phyloP scores from a whole-genome alignment of 2,888 invertebrate genomes.

The Dexiosoma caninum region DNA sequence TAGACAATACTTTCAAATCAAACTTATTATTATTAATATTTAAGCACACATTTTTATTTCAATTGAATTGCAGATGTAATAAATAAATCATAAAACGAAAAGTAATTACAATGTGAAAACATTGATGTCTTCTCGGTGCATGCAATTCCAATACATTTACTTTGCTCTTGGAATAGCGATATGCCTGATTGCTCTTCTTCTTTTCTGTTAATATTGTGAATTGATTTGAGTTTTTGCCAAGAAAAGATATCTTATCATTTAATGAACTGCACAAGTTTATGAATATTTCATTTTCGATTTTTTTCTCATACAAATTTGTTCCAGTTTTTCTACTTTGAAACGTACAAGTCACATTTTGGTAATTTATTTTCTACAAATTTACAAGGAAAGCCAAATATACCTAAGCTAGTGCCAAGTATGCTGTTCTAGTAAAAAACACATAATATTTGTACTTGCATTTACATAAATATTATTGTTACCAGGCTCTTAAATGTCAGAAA shows the following conservation, averaged over 20 bases:
- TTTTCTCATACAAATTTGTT: not conserved
- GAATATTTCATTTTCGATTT: conserved; percentile 50
- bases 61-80: too few species aligned
- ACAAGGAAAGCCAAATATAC: not conserved
- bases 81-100: too few species aligned
- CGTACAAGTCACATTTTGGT: not conserved
- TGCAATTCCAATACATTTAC: conserved; percentile 10
- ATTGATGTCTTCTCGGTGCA: conserved; percentile 39
- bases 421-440: not conserved
- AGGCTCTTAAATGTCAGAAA: not conserved
- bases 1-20: too few species aligned
- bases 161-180: conserved; percentile 11
- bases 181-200: not conserved
- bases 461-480: not conserved
- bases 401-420: not conserved
- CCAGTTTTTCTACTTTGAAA: not conserved
- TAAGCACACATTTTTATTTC: too few species aligned
- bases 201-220: not conserved
- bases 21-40: too few species aligned
- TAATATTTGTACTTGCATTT: conserved; percentile 1
- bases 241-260: conserved; percentile 55
- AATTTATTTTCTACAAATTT: conserved; percentile 1
- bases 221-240: conserved; percentile 54
- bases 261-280: conserved; percentile 41
- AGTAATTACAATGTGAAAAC: too few species aligned